A percentile compares a stretch with the other conserved stretches of the same genome.
Evolutionary conservation across 2,113 vertebrate genomes (phyloP).

Genomic region (Atherinomorus stipes): DNA sequence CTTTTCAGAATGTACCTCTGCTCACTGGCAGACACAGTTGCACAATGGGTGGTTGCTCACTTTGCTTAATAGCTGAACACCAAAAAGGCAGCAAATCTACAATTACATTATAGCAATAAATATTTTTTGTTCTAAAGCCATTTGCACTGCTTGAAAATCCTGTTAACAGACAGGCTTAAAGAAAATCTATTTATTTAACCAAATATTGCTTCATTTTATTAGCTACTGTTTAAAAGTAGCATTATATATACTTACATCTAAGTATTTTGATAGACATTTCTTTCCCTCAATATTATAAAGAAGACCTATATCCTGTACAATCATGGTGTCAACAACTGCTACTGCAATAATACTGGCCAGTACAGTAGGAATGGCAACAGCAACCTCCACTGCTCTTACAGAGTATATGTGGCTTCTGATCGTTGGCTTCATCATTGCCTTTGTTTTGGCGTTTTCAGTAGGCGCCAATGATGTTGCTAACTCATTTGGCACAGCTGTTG

Average conservation of each 20-base stretch:
- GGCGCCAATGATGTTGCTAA: slow-evolving; percentile 98
- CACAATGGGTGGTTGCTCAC: slow-evolving; percentile 85
- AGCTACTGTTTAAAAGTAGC: slow-evolving; percentile 64
- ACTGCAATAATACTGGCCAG: slow-evolving; percentile 61
- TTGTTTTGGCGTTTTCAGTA: slow-evolving; percentile 95
- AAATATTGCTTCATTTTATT: slow-evolving; percentile 82
- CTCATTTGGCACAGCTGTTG: slow-evolving; percentile 97
- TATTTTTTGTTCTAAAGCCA: slow-evolving; percentile 38
- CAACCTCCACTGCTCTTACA: neutral
- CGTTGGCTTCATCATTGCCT: slow-evolving; percentile 95
- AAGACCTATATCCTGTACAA: slow-evolving; percentile 54
- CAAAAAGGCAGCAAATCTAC: slow-evolving; percentile 73
- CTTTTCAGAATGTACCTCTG: slow-evolving; percentile 87
- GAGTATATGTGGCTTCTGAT: slow-evolving; percentile 89
- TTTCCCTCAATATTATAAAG: slow-evolving; percentile 81
- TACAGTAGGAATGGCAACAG: slow-evolving; percentile 2
- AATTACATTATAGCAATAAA: slow-evolving; percentile 87
- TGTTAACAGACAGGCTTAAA: slow-evolving; percentile 62
- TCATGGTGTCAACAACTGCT: slow-evolving; percentile 76
- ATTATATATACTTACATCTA: slow-evolving; percentile 31
- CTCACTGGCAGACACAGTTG: slow-evolving; percentile 72
- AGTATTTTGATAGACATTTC: slow-evolving; percentile 57
- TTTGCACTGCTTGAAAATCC: slow-evolving; percentile 72
- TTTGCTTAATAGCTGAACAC: slow-evolving; percentile 72
- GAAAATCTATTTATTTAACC: slow-evolving; percentile 70